A percentile compares a stretch with the other conserved stretches of the same genome.
Evolutionary conservation across 1,140 invertebrate genomes (phyloP).

Genomic region (Amphibalanus amphitrite): DNA sequence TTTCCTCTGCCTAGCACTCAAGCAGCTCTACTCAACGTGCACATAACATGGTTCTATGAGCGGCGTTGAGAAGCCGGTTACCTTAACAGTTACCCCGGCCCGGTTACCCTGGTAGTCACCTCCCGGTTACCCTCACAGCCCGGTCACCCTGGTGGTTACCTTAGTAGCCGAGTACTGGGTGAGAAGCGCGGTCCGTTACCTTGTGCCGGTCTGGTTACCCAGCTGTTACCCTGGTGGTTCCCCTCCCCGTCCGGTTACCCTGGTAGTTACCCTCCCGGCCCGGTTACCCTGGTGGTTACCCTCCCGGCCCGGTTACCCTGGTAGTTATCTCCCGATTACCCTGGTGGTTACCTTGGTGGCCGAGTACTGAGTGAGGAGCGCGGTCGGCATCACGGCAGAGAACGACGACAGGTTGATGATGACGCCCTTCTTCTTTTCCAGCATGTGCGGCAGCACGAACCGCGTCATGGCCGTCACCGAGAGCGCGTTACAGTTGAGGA

Average conservation of each 20-base stretch:
- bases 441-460: conserved; percentile 75
- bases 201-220: neutral
- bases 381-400: conserved; percentile 55
- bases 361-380: conserved; percentile 69
- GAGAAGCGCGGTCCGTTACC: conserved; percentile 51
- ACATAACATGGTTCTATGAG: too few species aligned
- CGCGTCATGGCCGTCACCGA: conserved; percentile 65
- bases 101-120: neutral
- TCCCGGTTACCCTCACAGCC: too few species aligned
- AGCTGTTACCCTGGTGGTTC: conserved; percentile 3
- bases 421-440: conserved; percentile 59
- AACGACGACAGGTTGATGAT: conserved; percentile 85
- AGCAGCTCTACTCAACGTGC: too few species aligned
- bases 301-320: too few species aligned
- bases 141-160: conserved; percentile 32
- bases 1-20: too few species aligned
- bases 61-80: conserved; percentile 5
- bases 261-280: neutral
- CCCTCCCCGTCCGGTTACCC: conserved; percentile 4
- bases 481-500: conserved; percentile 52
- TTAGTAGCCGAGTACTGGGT: conserved; percentile 79
- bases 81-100: neutral
- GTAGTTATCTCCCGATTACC: too few species aligned
- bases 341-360: conserved; percentile 68
- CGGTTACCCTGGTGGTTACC: neutral